Base-by-base conservation (phyloP, 1,140 invertebrate species). In the Leptinotarsa texana region DNA sequence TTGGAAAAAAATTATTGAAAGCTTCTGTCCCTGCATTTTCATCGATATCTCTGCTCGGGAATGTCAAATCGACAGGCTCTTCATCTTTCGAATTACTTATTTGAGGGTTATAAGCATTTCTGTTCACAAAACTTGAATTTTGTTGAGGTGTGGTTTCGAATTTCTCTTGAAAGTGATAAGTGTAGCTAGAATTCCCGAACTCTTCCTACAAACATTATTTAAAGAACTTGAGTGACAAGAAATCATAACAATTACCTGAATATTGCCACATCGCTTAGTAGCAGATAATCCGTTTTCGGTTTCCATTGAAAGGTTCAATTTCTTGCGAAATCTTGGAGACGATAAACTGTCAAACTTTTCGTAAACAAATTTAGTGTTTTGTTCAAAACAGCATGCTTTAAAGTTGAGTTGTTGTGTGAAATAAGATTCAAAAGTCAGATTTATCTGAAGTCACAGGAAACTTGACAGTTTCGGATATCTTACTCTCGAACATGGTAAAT, bases 21-120 rank as follows among this genome's bases (percentile, higher is more conserved):
- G 66, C 67, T 21, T 33, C 22, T 73, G 17, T 2, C 22, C 21
- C 61, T 42, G 61, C 27, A 51, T 24, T 62, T 3, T 48, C 24
- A 17, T 72, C 57, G 11, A 24, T 27, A 24, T 27, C n/a, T 27
- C 49, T 72, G n/a, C 18, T 24, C 11, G n/a, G 3, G 48, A n/a
- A 66, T 65, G 75, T 76, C 22, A 76, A 27, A 74, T 76, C 75
- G 22, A 76, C 73, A n/a, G 75, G 75, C 49, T 76, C 75, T 73
- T 73, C 75, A 33, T 70, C 57, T 24, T 21, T 24, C 13, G 17
- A 24, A 17, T 24, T 17, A 27, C n/a, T 42, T n/a, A 24, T 3
- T 51, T 6, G 48, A n/a, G 33, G 3, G 4, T 62, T 18, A 17
- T 3, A 33, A 13, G 1, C 1, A 24, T 48, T 24, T 15, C 33